Evolutionary conservation across 2,888 invertebrate genomes (phyloP).

Genomic region (Nomada goodeniana): DNA sequence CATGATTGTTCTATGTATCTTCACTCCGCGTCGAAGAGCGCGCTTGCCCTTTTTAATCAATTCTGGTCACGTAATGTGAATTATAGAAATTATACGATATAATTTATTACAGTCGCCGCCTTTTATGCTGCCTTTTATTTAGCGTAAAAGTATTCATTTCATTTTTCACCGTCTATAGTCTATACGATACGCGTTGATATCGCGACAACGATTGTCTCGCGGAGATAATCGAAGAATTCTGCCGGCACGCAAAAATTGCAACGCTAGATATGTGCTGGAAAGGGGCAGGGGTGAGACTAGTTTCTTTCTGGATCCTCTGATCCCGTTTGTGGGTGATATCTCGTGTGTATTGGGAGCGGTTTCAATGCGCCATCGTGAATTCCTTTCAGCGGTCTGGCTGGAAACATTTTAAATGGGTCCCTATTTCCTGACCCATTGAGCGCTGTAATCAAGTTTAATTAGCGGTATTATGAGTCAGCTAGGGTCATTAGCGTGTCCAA

Average conservation of each 20-base stretch:
- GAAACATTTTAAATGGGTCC: conserved; percentile 7
- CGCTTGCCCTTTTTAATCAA: too few species aligned
- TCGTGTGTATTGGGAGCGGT: not conserved
- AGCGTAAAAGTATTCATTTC: conserved; percentile 7
- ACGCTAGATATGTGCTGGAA: not conserved
- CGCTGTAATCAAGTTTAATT: conserved; percentile 41
- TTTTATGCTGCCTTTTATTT: too few species aligned
- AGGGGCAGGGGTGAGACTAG: not conserved
- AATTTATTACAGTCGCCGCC: too few species aligned
- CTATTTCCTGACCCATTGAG: conserved; percentile 35
- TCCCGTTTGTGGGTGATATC: not conserved
- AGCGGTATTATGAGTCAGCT: conserved; percentile 49
- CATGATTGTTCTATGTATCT: too few species aligned
- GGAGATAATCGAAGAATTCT: conserved; percentile 46
- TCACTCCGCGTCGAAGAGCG: too few species aligned
- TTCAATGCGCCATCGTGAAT: conserved; percentile 10
- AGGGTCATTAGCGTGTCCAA: conserved; percentile 32
- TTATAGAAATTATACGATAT: too few species aligned
- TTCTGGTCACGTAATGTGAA: too few species aligned
- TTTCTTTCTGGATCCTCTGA: not conserved
- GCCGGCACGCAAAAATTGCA: conserved; percentile 16
- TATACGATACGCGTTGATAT: not conserved
- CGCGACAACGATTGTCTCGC: conserved; percentile 49
- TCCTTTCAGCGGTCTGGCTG: conserved; percentile 1
- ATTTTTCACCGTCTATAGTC: not conserved